phyloP scores from a whole-genome alignment of 2,797 vertebrate genomes.

The Synaphobranchus kaupii region DNA sequence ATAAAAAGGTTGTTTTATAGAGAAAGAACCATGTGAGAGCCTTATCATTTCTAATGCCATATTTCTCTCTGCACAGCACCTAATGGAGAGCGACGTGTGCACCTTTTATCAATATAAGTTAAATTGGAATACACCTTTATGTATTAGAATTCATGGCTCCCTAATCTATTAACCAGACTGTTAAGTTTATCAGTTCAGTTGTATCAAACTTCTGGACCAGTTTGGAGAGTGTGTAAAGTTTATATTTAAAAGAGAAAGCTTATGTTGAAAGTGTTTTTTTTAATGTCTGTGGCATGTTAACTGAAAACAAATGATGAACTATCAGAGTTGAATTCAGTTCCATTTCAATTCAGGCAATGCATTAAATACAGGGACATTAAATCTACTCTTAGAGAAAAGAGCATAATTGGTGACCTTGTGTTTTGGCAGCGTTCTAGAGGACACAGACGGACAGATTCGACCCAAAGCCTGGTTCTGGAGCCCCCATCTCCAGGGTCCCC shows the following conservation, averaged over 20 bases:
- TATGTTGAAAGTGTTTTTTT: too few relatives aligned
- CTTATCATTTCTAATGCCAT: too few relatives aligned
- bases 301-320: background rate
- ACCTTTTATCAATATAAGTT: too few relatives aligned
- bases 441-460: constrained; percentile 65
- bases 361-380: background rate
- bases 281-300: too few relatives aligned
- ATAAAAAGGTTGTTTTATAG: too few relatives aligned
- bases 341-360: background rate
- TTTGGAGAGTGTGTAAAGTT: background rate
- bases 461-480: constrained; percentile 68
- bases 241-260: background rate
- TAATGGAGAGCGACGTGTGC: too few relatives aligned
- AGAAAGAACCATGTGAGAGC: too few relatives aligned
- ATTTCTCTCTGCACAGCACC: too few relatives aligned
- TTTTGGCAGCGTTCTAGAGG: constrained; percentile 60
- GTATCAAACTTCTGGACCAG: background rate
- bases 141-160: too few relatives aligned
- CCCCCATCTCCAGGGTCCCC: constrained; percentile 55
- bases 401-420: background rate
- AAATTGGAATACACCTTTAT: too few relatives aligned
- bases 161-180: too few relatives aligned
- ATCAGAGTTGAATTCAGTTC: background rate
- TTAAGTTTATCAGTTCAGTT: too few relatives aligned
- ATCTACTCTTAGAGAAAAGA: background rate